Conservation (phyloP, 2,888 invertebrate genomes). For the Campoletis raptor region DNA sequence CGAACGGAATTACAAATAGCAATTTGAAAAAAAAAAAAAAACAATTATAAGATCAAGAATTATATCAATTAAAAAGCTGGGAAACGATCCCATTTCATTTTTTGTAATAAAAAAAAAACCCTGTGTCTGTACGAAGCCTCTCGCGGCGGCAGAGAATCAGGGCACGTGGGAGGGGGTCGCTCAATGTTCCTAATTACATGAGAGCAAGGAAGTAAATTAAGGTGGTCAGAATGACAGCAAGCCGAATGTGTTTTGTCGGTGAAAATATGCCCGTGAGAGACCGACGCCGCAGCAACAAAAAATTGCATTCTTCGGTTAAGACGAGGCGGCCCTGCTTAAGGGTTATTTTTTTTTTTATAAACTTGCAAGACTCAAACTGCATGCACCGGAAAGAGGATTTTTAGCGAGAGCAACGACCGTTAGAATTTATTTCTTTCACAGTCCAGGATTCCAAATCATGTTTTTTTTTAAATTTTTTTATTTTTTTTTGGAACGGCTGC, state of each 20-base stretch:
- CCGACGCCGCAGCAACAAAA: conserved; percentile 10
- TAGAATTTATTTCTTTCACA: background rate
- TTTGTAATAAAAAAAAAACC: background rate
- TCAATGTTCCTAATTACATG: conserved; percentile 76
- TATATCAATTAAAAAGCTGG: background rate
- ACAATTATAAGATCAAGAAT: background rate
- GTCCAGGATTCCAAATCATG: background rate
- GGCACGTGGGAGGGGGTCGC: conserved; percentile 53
- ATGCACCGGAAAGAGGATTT: background rate
- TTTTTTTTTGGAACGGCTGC: background rate
- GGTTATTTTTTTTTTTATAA: background rate
- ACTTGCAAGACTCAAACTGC: background rate
- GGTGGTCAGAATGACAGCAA: conserved; percentile 54
- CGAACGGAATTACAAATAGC: background rate
- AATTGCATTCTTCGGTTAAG: background rate
- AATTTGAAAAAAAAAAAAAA: background rate
- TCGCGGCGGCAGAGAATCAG: conserved; percentile 38
- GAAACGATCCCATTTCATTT: background rate
- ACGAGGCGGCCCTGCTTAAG: background rate
- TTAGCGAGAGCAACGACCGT: background rate
- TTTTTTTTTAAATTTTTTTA: too few relatives aligned
- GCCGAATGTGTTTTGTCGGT: conserved; percentile 43
- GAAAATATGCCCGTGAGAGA: background rate
- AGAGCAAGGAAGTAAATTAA: conserved; percentile 65
- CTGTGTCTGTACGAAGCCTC: background rate